Base-by-base conservation (phyloP, 2,888 invertebrate genomes). In the Furcula furcula region DNA sequence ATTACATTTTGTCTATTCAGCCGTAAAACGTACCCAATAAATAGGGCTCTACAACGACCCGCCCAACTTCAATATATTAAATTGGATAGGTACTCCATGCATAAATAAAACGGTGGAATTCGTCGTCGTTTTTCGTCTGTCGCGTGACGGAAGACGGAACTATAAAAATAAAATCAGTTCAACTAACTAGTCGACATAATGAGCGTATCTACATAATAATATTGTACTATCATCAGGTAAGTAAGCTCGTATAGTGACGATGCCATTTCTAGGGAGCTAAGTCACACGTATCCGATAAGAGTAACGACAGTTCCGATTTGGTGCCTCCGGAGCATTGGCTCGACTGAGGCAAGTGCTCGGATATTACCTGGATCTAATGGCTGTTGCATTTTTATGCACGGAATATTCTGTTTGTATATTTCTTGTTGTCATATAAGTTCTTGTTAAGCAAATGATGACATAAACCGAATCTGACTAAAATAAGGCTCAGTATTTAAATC, bases 241-340 rank as follows among this genome's bases (percentile, higher is more conserved):
- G 55, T 70, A 66, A 30, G 46, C 55, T 65, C 62, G 62, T 73
- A 66, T 64, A 53, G 46, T 46, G 53, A 48, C 63, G 50, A 58
- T 58, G 60, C 59, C 54, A 54, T 62, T 62, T 57, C 49, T 46
- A 45, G 52, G 52, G 52, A 57, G 57, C 32, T 52, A 55, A 59
- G 55, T 65, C 61, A 65, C 62, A 61, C 63, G 65, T 60, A 58
- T 55, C 61, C 61, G 73, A 76, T 77, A 75, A 72, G 64, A 59
- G 55, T 72, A 74, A 71, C 64, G 68, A 67, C 72, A 67, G 61
- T 72, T 66, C 60, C 65, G 60, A 70, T 74, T 68, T 65, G 68
- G 46, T 60, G 56, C 29, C 46, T 48, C 50, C 46, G 37, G 53
- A 48, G 48, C 44, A 44, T 25, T 6, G 14, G 18, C 18, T 11